phyloP scores from a whole-genome alignment of 1,140 invertebrate species.

The Aleiodes sp. region DNA sequence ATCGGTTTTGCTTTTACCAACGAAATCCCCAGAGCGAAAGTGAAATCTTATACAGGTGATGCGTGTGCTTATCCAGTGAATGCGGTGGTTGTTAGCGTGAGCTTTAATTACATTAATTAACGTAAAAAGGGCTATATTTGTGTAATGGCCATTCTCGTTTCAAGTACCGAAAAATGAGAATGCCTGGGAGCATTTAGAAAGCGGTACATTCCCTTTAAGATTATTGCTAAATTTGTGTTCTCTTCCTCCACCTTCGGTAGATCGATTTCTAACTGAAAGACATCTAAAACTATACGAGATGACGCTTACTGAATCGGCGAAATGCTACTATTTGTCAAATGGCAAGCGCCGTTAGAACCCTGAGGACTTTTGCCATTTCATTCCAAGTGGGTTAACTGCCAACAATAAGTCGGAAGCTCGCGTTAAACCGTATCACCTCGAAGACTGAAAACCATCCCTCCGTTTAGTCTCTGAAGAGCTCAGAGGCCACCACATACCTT shows the following conservation, averaged over 20 bases:
- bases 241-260: not conserved
- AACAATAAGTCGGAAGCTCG: conserved; percentile 29
- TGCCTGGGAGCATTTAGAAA: not conserved
- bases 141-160: not conserved
- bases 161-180: not conserved
- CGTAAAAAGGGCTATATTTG: conserved; percentile 10
- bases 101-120: conserved; percentile 27
- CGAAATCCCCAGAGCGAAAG: conserved; percentile 16
- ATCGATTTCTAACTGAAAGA: not conserved
- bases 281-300: not conserved
- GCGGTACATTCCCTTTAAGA: conserved; percentile 24
- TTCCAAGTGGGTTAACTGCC: conserved; percentile 24
- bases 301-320: conserved; percentile 1
- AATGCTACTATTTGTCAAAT: conserved; percentile 3
- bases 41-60: conserved; percentile 11
- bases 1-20: conserved; percentile 24
- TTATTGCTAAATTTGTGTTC: conserved; percentile 8
- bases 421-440: conserved; percentile 13
- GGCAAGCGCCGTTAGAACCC: not conserved
- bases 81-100: not conserved
- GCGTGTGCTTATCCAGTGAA: not conserved
- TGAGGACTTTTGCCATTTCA: conserved; percentile 9
- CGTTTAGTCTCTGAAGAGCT: too few relatives aligned
- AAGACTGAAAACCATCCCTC: too few relatives aligned
- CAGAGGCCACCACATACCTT: not conserved